Evolutionary conservation across 2,113 vertebrate species (phyloP).

Genomic region (Illadopsis cleaveri): DNA sequence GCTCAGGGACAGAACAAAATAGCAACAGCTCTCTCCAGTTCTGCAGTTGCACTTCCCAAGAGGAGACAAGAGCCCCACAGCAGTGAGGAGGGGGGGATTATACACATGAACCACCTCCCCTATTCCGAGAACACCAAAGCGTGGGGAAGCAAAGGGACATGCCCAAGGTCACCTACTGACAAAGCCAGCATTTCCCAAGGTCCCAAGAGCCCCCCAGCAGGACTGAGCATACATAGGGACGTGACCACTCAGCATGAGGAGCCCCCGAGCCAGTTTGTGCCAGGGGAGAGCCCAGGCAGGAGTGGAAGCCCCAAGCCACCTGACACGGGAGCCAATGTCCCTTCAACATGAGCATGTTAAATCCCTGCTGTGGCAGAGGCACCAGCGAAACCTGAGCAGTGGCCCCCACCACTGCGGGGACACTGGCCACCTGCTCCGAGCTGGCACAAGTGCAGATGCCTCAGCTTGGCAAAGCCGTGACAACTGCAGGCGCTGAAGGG

Average conservation of each 20-base stretch:
- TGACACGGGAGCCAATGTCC: neutral
- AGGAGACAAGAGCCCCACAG: neutral
- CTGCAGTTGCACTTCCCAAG: neutral
- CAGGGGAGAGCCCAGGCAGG: neutral
- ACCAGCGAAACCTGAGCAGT: neutral
- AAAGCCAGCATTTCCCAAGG: neutral
- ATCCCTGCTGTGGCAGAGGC: neutral
- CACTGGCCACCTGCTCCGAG: constrained; percentile 21
- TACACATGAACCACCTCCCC: neutral
- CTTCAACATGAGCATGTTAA: fast-evolving
- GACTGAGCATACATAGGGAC: neutral
- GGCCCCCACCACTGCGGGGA: neutral
- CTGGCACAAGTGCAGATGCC: constrained; percentile 5
- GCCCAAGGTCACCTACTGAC: constrained; percentile 30
- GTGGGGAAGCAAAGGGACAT: neutral
- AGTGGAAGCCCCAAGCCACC: neutral
- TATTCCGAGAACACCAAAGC: neutral
- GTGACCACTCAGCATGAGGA: neutral
- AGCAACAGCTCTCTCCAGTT: neutral
- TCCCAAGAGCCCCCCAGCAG: neutral
- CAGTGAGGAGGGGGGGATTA: neutral
- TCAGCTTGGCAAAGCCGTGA: neutral
- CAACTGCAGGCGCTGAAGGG: constrained; percentile 41
- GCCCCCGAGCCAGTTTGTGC: neutral
- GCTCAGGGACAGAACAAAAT: neutral